Percentiles rank a stretch among this genome's conserved stretches.
These are phyloP conservation scores for Bombylius discolor DNA, from an alignment of 2,888 invertebrate species.

Conservation along the genomic window DNA sequence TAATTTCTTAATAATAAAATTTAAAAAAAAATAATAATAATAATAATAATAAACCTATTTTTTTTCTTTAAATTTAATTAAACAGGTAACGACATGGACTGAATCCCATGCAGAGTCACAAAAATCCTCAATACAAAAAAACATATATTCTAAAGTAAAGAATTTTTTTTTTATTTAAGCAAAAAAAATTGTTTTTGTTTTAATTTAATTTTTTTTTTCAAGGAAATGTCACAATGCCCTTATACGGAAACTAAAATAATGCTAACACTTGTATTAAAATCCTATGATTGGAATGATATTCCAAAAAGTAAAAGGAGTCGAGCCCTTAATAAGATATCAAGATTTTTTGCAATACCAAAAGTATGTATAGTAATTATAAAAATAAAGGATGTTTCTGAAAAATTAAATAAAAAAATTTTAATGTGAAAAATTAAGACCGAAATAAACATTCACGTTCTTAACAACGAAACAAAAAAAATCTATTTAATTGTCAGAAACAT, in stretches of 20 bases:
- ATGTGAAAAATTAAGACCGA: no score
- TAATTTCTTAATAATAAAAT: not conserved
- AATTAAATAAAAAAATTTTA: not conserved
- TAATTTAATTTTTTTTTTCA: not conserved
- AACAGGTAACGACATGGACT: slow-evolving; percentile 9
- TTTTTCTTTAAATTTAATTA: no score
- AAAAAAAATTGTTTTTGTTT: not conserved
- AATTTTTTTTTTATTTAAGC: no score
- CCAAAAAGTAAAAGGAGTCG: slow-evolving; percentile 27
- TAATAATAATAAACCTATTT: no score
- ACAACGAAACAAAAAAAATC: no score
- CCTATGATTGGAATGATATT: slow-evolving; percentile 30
- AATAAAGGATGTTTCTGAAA: not conserved
- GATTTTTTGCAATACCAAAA: slow-evolving; percentile 36
- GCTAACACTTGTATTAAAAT: slow-evolving; percentile 31
- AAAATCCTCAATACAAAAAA: slow-evolving; percentile 8
- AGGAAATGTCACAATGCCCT: slow-evolving; percentile 25
- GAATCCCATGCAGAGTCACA: slow-evolving; percentile 9
- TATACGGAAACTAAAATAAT: slow-evolving; percentile 29
- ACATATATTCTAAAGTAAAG: slow-evolving; percentile 11
- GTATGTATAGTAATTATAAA: slow-evolving; percentile 17
- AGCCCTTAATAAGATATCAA: slow-evolving; percentile 31
- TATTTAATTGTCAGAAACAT: no score
- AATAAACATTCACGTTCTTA: no score
- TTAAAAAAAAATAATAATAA: no score